These are phyloP conservation scores for Dicrostonyx torquatus DNA, from an alignment of 2,797 vertebrate species.

Conservation along the genomic window DNA sequence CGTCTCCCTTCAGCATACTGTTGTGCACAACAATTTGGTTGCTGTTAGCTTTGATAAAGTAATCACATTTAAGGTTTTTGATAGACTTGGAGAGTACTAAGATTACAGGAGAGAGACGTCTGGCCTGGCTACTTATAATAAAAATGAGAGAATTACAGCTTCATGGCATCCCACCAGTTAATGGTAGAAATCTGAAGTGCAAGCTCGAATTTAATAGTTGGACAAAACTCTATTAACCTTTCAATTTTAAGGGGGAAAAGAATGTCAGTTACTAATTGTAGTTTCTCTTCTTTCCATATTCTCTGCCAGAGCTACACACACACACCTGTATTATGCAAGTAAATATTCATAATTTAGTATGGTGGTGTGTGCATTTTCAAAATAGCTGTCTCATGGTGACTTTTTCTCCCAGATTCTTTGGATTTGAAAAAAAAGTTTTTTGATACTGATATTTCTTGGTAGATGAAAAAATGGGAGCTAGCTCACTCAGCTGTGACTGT, in stretches of 20 bases:
- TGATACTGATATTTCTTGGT: constrained; percentile 55
- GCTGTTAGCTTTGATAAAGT: constrained; percentile 16
- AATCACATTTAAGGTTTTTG: constrained; percentile 37
- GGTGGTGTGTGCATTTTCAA: neutral
- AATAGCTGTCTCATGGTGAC: constrained; percentile 39
- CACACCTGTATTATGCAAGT: neutral
- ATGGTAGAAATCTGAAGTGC: constrained; percentile 27
- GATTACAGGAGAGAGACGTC: neutral
- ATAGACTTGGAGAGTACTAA: neutral
- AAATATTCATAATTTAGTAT: neutral
- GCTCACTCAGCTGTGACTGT: constrained; percentile 1
- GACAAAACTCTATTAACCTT: constrained; percentile 12
- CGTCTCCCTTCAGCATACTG: neutral
- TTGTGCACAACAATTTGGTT: constrained; percentile 33
- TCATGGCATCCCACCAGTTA: neutral
- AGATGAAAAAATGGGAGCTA: constrained; percentile 25
- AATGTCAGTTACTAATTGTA: neutral
- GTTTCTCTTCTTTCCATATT: constrained; percentile 10
- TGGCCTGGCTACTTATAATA: neutral
- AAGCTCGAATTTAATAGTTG: constrained; percentile 32
- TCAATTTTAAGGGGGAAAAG: neutral
- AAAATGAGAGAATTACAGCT: constrained; percentile 8
- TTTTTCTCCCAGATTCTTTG: constrained; percentile 36
- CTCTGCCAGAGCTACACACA: neutral
- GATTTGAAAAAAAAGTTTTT: constrained; percentile 52